phyloP scores from a whole-genome alignment of 2,888 invertebrate species.

The Phasia obesa region DNA sequence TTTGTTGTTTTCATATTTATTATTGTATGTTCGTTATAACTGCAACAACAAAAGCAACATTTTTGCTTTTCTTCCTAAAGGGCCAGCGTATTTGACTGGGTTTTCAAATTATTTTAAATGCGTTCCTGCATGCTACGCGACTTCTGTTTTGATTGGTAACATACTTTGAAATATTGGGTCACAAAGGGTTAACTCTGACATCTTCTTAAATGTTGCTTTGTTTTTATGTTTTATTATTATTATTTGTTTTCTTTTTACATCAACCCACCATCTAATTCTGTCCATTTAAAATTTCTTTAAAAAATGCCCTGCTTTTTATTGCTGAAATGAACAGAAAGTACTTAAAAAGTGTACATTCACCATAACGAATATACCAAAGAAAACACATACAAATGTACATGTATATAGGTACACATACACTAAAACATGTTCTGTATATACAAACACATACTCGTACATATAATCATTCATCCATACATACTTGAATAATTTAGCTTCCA shows the following conservation, averaged over 20 bases:
- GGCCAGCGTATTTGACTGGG: no score
- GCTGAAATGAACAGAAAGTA: slow-evolving; percentile 27
- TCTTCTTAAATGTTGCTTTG: not conserved
- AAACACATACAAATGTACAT: slow-evolving; percentile 5
- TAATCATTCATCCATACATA: not conserved
- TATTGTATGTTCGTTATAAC: no score
- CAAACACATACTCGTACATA: not conserved
- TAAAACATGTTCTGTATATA: not conserved
- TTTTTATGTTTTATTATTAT: slow-evolving; percentile 34
- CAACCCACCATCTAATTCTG: slow-evolving; percentile 46
- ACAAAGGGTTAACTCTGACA: not conserved
- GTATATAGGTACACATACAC: not conserved
- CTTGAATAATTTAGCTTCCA: slow-evolving; percentile 20
- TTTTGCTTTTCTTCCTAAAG: no score
- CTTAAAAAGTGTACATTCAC: slow-evolving; percentile 6
- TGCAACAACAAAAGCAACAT: no score
- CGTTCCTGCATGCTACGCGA: no score
- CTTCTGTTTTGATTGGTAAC: no score
- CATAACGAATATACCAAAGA: not conserved
- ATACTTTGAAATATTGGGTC: no score
- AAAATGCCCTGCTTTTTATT: slow-evolving; percentile 40
- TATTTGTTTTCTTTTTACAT: slow-evolving; percentile 13
- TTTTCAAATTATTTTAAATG: no score
- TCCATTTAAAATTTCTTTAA: slow-evolving; percentile 39
- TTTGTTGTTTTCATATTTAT: no score